Base-by-base conservation (phyloP, 1,140 invertebrate species). In the Polyergus mexicanus region DNA sequence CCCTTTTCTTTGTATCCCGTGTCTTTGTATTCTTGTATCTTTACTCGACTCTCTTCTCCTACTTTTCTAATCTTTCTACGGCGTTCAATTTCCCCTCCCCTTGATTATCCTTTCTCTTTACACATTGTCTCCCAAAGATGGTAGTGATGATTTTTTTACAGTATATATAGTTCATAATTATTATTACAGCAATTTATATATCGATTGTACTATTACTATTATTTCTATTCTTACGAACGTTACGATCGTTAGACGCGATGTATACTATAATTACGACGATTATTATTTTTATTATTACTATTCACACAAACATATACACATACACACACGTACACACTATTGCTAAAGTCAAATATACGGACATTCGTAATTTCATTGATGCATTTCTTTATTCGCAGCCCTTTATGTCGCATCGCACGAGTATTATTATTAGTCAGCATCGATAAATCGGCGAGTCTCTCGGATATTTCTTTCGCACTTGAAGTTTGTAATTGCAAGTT, bases 81-180 rank as follows among this genome's bases (percentile, higher is more conserved):
- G 62, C 68, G 41, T 85, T 65, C 54, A 76, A 85, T 60, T 32
- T 62, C 58, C 25, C 65, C n/a, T 25, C 19, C n/a, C 56, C 56
- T 10, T 22, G 19, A 10, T 58, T 62, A 54, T 89, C 84, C 72
- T 76, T 76, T 75, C 80, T 88, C 84, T 80, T 66, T 47, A 72
- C 86, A 90, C 86, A 87, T 89, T 90, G 89, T 94, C 88, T 92
- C 89, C 92, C 92, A 94, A 94, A 93, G 92, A 93, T 93, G 90
- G 91, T 92, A 92, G 91, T 92, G 89, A 92, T 92, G 89, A 89
- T 88, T 87, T 90, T 87, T 77, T 56, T 56, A 86, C 68, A 80
- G 60, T 84, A 66, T 84, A 66, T 74, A 68, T 51, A 51, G 47
- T 16, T 51, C 10, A 74, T 86, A 90, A 86, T 91, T 81, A 89